Evolutionary conservation across 2,888 invertebrate species (phyloP).

Genomic region (Drosophila neotestacea): DNA sequence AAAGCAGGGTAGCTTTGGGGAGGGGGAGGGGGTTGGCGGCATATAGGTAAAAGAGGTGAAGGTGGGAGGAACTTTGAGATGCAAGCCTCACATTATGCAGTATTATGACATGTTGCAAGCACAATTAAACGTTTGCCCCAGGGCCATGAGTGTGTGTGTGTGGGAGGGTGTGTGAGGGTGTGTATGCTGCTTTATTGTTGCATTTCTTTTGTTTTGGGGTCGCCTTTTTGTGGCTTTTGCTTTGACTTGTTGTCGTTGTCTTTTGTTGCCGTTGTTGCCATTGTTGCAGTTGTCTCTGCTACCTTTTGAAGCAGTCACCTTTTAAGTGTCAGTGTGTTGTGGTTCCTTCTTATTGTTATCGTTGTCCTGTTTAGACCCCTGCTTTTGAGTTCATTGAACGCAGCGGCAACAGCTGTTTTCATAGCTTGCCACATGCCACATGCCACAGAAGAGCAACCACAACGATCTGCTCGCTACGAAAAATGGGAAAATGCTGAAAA

Average conservation of each 20-base stretch:
- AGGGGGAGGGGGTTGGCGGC: neutral
- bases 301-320: constrained; percentile 8
- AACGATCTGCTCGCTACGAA: constrained; percentile 26
- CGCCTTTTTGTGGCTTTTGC: constrained; percentile 35
- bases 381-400: constrained; percentile 66
- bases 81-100: constrained; percentile 48
- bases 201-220: constrained; percentile 49
- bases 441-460: constrained; percentile 30
- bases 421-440: constrained; percentile 33
- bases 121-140: constrained; percentile 4
- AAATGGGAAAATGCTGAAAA: constrained; percentile 20
- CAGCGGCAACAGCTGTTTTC: constrained; percentile 67
- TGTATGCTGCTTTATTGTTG: constrained; percentile 21
- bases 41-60: neutral
- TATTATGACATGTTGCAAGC: constrained; percentile 32
- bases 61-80: neutral
- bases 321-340: constrained; percentile 16
- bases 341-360: neutral
- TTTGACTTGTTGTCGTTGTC: constrained; percentile 32
- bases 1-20: constrained; percentile 43
- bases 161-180: constrained; percentile 9
- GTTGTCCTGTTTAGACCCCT: constrained; percentile 20
- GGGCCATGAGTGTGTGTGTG: constrained; percentile 2
- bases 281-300: constrained; percentile 12
- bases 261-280: neutral